These are phyloP conservation scores for Charaxes varanes DNA, from an alignment of 1,140 invertebrate species.

Conservation along the genomic window DNA sequence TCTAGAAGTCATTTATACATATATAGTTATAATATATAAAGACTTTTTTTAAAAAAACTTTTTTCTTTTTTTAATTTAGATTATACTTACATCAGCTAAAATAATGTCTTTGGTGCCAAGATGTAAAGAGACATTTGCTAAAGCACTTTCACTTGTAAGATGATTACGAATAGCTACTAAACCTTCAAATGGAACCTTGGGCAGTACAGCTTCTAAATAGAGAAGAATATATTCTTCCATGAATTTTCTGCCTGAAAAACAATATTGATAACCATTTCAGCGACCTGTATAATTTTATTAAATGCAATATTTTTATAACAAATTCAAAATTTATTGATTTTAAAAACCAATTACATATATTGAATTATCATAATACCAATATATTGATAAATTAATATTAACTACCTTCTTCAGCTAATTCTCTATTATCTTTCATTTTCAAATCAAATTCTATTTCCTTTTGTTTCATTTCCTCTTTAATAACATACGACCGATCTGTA, in stretches of 20 bases:
- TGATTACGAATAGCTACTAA: slow-evolving; percentile 78
- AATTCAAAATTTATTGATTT: too few species aligned
- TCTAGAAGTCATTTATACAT: too few species aligned
- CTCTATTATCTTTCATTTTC: slow-evolving; percentile 79
- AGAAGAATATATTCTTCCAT: slow-evolving; percentile 56
- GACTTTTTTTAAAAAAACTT: too few species aligned
- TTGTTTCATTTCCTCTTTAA: slow-evolving; percentile 80
- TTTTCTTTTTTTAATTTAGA: too few species aligned
- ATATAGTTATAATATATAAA: too few species aligned
- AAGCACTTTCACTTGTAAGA: slow-evolving; percentile 78
- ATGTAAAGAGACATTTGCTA: slow-evolving; percentile 81
- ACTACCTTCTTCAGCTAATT: slow-evolving; percentile 80
- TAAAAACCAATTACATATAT: background rate
- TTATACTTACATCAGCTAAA: slow-evolving; percentile 80
- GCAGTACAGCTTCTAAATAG: slow-evolving; percentile 77
- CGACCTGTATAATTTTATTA: too few species aligned
- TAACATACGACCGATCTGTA: slow-evolving; percentile 86
- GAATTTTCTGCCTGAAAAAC: slow-evolving; percentile 56
- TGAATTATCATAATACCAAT: background rate
- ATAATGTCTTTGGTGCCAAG: slow-evolving; percentile 90
- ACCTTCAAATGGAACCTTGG: slow-evolving; percentile 82
- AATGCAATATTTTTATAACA: too few species aligned
- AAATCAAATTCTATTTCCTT: slow-evolving; percentile 82
- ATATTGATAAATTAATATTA: background rate
- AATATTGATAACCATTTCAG: background rate